phyloP scores from a whole-genome alignment of 2,888 invertebrate genomes.

The Brenthis hecate region DNA sequence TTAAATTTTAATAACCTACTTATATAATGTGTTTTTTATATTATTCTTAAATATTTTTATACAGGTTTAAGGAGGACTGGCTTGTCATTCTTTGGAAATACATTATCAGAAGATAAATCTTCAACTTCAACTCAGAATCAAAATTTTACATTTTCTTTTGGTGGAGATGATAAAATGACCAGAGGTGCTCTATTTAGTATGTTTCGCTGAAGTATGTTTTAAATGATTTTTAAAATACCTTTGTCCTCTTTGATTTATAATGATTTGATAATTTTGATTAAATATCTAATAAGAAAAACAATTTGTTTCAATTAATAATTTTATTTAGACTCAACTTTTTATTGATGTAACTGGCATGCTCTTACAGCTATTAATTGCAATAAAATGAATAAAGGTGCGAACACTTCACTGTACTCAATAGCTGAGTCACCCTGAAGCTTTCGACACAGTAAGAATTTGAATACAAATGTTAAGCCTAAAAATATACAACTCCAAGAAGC shows the following conservation, averaged over 20 bases:
- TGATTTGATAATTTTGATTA: slow-evolving; percentile 14
- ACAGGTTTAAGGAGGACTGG: slow-evolving; percentile 66
- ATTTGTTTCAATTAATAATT: slow-evolving; percentile 32
- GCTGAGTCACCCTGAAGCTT: slow-evolving; percentile 91
- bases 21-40: slow-evolving; percentile 13
- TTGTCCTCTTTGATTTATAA: slow-evolving; percentile 12
- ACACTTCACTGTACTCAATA: slow-evolving; percentile 95
- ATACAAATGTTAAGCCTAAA: slow-evolving; percentile 92
- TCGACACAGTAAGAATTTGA: slow-evolving; percentile 94
- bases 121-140: slow-evolving; percentile 48
- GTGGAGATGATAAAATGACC: slow-evolving; percentile 61
- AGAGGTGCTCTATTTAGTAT: slow-evolving; percentile 69
- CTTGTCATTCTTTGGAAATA: slow-evolving; percentile 61
- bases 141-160: slow-evolving; percentile 69
- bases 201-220: slow-evolving; percentile 52
- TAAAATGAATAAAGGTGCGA: slow-evolving; percentile 95
- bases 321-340: slow-evolving; percentile 37
- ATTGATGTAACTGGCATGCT: slow-evolving; percentile 92
- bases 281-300: slow-evolving; percentile 28
- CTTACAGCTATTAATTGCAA: slow-evolving; percentile 94
- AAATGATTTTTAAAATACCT: background rate
- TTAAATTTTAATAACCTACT: background rate
- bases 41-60: slow-evolving; percentile 29
- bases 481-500: slow-evolving; percentile 93
- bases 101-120: slow-evolving; percentile 47